These are phyloP conservation scores for Tenthredo scrophulariae DNA, from an alignment of 2,888 invertebrate species.

Conservation along the genomic window DNA sequence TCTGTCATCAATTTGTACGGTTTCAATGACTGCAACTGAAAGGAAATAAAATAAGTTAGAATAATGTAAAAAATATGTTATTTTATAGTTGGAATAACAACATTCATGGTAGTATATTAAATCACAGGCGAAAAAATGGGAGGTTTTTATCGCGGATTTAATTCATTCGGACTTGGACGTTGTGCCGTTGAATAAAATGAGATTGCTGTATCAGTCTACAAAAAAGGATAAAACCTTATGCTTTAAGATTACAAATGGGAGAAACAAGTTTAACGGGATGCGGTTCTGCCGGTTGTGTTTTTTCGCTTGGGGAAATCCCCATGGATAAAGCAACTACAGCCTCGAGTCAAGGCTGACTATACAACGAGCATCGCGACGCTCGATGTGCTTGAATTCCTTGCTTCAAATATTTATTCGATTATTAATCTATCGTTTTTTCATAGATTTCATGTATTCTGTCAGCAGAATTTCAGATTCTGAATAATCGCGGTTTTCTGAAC, in stretches of 20 bases:
- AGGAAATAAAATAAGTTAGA: background rate
- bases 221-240: background rate
- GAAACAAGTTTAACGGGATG: constrained; percentile 46
- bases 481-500: background rate
- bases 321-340: constrained; percentile 26
- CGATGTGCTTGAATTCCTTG: constrained; percentile 12
- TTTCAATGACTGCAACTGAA: constrained; percentile 2
- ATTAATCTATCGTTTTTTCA: background rate
- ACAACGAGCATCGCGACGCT: background rate
- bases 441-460: background rate
- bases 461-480: background rate
- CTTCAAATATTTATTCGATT: background rate
- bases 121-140: background rate
- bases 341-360: constrained; percentile 23
- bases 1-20: constrained; percentile 66
- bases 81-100: background rate
- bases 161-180: background rate
- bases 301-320: constrained; percentile 41
- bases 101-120: background rate
- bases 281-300: constrained; percentile 23
- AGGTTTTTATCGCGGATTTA: background rate
- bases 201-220: background rate
- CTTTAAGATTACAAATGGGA: constrained; percentile 21
- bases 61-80: background rate
- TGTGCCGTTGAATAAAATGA: background rate